Percentiles rank a stretch among this genome's conserved stretches.
phyloP scores from a whole-genome alignment of 2,888 invertebrate species.

The Monopis laevigella region DNA sequence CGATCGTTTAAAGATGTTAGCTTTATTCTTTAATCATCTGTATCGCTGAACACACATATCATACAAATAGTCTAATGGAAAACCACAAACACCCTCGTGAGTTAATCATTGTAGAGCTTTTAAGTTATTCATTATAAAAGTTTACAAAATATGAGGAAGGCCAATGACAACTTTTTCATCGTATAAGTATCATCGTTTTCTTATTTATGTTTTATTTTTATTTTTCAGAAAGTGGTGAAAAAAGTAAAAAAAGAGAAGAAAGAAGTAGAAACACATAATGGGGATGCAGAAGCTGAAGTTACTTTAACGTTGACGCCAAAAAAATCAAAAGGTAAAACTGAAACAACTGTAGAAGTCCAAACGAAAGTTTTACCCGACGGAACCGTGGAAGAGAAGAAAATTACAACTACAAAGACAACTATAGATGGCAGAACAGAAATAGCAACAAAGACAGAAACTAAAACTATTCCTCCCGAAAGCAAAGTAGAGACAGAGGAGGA shows the following conservation, averaged over 20 bases:
- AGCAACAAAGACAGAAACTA: slow-evolving; percentile 51
- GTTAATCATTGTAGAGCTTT: too few species aligned
- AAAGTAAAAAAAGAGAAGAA: slow-evolving; percentile 38
- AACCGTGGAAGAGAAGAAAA: slow-evolving; percentile 47
- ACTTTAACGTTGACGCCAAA: slow-evolving; percentile 47
- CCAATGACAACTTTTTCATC: too few species aligned
- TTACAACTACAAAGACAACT: slow-evolving; percentile 52
- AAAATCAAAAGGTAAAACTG: slow-evolving; percentile 49
- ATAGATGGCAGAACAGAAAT: slow-evolving; percentile 54
- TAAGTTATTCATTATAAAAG: too few species aligned
- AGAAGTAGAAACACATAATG: slow-evolving; percentile 39
- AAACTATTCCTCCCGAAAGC: slow-evolving; percentile 43
- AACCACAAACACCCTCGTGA: too few species aligned
- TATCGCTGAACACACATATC: too few species aligned
- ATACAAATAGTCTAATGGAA: too few species aligned
- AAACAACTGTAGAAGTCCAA: slow-evolving; percentile 51
- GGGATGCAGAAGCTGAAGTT: slow-evolving; percentile 41
- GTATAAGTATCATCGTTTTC: too few species aligned
- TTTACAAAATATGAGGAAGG: too few species aligned
- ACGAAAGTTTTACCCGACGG: slow-evolving; percentile 50
- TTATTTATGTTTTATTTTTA: slow-evolving; percentile 9
- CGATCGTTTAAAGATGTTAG: too few species aligned
- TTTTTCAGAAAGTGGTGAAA: slow-evolving; percentile 50
- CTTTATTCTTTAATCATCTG: too few species aligned
- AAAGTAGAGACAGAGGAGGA: slow-evolving; percentile 24